Evolutionary conservation across 2,797 vertebrate species (phyloP).

Genomic region (Sardinella longiceps): DNA sequence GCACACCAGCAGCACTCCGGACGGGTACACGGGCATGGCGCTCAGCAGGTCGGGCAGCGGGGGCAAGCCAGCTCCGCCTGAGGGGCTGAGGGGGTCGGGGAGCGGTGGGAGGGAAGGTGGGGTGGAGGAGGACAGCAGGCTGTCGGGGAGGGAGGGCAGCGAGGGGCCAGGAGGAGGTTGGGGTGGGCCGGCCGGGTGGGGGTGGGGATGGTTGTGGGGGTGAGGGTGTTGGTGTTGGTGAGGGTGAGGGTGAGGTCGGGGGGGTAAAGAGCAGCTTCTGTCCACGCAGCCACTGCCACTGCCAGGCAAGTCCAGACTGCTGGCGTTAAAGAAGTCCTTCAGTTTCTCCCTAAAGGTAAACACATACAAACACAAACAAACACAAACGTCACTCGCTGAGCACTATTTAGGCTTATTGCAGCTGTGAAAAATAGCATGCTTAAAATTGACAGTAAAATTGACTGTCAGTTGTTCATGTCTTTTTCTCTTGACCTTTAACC

Average conservation of each 20-base stretch:
- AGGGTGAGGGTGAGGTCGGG: constrained; percentile 69
- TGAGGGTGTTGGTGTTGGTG: too few species aligned
- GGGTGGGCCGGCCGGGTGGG: not conserved
- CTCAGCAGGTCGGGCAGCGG: constrained; percentile 78
- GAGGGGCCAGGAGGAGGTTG: constrained; percentile 64
- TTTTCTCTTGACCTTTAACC: not conserved
- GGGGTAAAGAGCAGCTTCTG: constrained; percentile 70
- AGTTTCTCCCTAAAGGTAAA: constrained; percentile 85
- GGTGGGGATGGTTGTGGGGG: constrained; percentile 72
- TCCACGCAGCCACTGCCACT: constrained; percentile 64
- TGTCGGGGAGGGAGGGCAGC: constrained; percentile 70
- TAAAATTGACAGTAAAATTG: too few species aligned
- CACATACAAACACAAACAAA: not conserved
- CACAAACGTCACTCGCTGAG: constrained; percentile 33
- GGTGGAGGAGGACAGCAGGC: constrained; percentile 70
- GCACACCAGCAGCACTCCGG: constrained; percentile 92
- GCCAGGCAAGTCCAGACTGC: constrained; percentile 66
- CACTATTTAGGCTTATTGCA: not conserved
- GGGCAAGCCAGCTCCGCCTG: constrained; percentile 67
- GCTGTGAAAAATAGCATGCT: not conserved
- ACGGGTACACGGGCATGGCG: constrained; percentile 85
- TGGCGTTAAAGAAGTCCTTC: constrained; percentile 85
- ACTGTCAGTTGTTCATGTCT: not conserved
- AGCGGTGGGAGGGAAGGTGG: constrained; percentile 70
- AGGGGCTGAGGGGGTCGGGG: constrained; percentile 72